Evolutionary conservation across 2,797 vertebrate genomes (phyloP), one percentile per base, ranked within the genome.

Genomic region (Setipinna tenuifilis): DNA sequence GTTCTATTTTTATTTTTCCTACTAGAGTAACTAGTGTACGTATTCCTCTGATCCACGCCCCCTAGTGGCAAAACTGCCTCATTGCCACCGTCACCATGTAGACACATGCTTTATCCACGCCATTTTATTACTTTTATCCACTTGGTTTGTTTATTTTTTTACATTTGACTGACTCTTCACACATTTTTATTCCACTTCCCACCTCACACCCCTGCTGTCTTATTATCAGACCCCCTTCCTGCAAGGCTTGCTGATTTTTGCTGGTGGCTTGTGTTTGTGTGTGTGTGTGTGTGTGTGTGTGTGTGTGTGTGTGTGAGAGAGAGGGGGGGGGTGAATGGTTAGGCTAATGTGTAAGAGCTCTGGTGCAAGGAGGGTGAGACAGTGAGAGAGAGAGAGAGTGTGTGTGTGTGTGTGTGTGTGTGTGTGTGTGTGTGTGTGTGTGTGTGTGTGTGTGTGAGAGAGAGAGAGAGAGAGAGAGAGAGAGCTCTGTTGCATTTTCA

Each of bases 1-100:
- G 28, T 71, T 71, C 65, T 71, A 71, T 71, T 71, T 71, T 71
- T 71, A 71, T 71, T 71, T 71, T 71, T 71, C 28, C 31, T 71
- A 71, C 65, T 71, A 71, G 28, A 71, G 65, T 71, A 71, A 71
- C 65, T 71, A 71, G 65, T 71, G 11, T 71, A 68, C 9, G 62
- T 31, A 31, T 68, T 31, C 65, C 28, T 35, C 65, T 5, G 65
- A 71, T 35, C 25, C 65, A 35, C 4, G 28, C 28, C 28, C 65
- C 65, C 65, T 35, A 54, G 50, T 54, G 50, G 50, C 50, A 54
- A 54, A 23, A 3, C 25, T 71, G 65, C 23, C 65, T 17, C 28
- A 14, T 71, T 14, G 4, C 65, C 65, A 16, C 50, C 0, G 50
- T 54, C 50, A 54, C 14, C 50, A 54, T 54, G 50, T 54, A 54